Conservation (phyloP, 2,888 invertebrate species). For the Lamproptera curius region DNA sequence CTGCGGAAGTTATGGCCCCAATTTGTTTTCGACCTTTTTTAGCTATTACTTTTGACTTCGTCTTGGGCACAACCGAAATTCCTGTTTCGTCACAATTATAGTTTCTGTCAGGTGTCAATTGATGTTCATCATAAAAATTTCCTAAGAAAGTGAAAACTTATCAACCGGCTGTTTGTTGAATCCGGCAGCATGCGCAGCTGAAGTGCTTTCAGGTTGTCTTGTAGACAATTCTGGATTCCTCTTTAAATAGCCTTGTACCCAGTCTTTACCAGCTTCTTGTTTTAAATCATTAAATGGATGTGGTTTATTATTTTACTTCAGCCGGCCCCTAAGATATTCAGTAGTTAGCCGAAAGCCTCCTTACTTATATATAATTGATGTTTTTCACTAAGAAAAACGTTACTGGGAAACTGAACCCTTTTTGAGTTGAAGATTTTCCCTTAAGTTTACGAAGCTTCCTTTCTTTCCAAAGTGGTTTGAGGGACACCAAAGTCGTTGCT, state of each 20-base stretch:
- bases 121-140: constrained; percentile 30
- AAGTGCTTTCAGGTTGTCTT: constrained; percentile 27
- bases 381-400: too few species aligned
- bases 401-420: too few species aligned
- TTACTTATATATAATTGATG: too few species aligned
- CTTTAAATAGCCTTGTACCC: constrained; percentile 32
- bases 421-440: too few species aligned
- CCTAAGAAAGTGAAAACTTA: constrained; percentile 28
- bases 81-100: too few species aligned
- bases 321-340: too few species aligned
- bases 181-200: constrained; percentile 36
- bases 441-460: too few species aligned
- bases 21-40: constrained; percentile 32
- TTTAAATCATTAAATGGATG: constrained; percentile 33
- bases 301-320: constrained; percentile 30
- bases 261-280: constrained; percentile 34
- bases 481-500: constrained; percentile 9
- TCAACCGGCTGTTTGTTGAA: constrained; percentile 35
- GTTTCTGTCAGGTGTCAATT: constrained; percentile 27
- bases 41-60: constrained; percentile 12
- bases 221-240: constrained; percentile 26
- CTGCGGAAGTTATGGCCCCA: constrained; percentile 32
- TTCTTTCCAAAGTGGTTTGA: constrained; percentile 12
- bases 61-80: not conserved
- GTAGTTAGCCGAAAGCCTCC: too few species aligned